Conservation (phyloP, 2,888 invertebrate genomes). For the Cordylochernes scorpioides region DNA sequence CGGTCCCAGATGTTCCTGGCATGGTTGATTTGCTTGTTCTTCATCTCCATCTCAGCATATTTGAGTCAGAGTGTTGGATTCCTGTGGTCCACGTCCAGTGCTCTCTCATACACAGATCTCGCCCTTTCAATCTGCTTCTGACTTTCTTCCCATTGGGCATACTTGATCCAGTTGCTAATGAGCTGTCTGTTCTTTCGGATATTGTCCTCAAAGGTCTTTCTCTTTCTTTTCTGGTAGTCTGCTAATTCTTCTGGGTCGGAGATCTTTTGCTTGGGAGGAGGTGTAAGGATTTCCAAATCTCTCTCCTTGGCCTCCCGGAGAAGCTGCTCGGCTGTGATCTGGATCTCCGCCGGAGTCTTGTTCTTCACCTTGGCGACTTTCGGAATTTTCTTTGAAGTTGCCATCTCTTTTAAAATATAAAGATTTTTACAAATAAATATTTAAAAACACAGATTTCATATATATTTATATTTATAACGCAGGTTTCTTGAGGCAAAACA, state of each 20-base stretch:
- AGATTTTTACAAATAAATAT: too few species aligned
- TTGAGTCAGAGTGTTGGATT: slow-evolving; percentile 88
- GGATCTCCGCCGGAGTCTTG: slow-evolving; percentile 93
- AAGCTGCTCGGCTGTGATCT: slow-evolving; percentile 95
- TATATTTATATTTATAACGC: too few species aligned
- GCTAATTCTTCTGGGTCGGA: slow-evolving; percentile 90
- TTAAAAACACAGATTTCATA: too few species aligned
- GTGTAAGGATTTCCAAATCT: slow-evolving; percentile 85
- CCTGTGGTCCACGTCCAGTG: slow-evolving; percentile 85
- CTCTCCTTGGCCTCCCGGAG: slow-evolving; percentile 93
- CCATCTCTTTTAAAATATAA: too few species aligned
- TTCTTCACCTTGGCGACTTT: slow-evolving; percentile 99
- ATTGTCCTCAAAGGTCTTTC: slow-evolving; percentile 88
- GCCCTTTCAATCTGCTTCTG: slow-evolving; percentile 70
- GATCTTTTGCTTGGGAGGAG: slow-evolving; percentile 94
- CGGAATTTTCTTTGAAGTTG: too few species aligned
- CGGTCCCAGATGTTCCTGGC: slow-evolving; percentile 95
- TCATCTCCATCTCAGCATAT: slow-evolving; percentile 98
- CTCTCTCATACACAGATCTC: slow-evolving; percentile 84
- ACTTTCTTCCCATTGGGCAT: slow-evolving; percentile 97
- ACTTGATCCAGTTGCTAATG: slow-evolving; percentile 97
- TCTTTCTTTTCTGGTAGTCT: slow-evolving; percentile 77
- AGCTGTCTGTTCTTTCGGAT: slow-evolving; percentile 80
- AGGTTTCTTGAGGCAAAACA: too few species aligned
- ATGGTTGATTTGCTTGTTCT: slow-evolving; percentile 79